Percentiles rank a stretch among this genome's conserved stretches.
Evolutionary conservation across 2,797 vertebrate species (phyloP).

Genomic region (Sylvia borin): DNA sequence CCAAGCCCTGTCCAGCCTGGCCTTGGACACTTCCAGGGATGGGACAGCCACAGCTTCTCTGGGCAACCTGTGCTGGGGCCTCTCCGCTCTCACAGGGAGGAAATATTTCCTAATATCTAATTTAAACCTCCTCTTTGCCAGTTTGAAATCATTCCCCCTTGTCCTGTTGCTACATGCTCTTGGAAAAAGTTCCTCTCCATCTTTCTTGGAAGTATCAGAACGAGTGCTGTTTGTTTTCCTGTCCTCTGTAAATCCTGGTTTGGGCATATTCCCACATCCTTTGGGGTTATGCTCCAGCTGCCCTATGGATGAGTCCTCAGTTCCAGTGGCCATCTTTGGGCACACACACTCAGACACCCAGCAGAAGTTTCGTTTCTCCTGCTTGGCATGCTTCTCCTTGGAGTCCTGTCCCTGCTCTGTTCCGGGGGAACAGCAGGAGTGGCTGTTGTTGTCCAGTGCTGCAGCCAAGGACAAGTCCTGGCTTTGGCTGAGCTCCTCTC

Average conservation of each 20-base stretch:
- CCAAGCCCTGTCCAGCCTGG: rapidly evolving
- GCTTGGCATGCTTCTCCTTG: neutral
- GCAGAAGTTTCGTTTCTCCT: neutral
- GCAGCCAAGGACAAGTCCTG: neutral
- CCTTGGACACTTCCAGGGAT: neutral
- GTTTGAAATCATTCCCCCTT: neutral
- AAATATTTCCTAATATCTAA: neutral
- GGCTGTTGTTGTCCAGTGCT: neutral
- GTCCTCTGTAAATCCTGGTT: neutral
- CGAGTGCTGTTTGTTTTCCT: neutral
- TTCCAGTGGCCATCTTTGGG: neutral
- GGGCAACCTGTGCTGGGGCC: neutral
- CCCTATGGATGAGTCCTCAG: rapidly evolving
- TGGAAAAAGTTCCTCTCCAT: neutral
- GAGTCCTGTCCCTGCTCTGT: neutral
- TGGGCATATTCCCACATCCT: rapidly evolving
- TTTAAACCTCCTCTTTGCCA: neutral
- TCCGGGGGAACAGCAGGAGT: rapidly evolving
- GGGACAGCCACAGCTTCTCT: neutral
- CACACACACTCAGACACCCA: neutral
- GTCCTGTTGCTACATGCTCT: neutral
- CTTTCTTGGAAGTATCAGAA: neutral
- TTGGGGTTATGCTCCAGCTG: rapidly evolving
- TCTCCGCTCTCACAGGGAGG: neutral
- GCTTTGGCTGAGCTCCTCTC: neutral